Percentiles rank a stretch among this genome's conserved stretches.
Evolutionary conservation across 2,113 vertebrate species (phyloP).

Genomic region (Erpornis zantholeuca): DNA sequence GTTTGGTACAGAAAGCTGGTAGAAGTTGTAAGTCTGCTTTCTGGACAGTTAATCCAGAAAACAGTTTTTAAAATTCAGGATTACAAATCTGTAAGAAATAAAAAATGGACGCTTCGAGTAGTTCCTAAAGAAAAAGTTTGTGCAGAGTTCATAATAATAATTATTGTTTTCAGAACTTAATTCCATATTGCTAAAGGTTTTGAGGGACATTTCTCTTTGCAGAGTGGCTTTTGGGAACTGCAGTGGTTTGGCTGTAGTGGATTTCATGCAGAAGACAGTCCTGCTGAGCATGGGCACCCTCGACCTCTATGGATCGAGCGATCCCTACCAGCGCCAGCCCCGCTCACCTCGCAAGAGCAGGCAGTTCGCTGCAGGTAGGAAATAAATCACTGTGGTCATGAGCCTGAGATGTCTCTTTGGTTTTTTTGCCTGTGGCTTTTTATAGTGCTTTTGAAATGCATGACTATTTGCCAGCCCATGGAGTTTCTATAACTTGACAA

Average conservation of each 20-base stretch:
- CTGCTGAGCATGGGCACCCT: conserved; percentile 91
- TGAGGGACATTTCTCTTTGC: conserved; percentile 15
- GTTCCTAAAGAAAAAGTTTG: neutral
- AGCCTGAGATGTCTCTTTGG: neutral
- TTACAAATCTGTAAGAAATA: neutral
- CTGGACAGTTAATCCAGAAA: neutral
- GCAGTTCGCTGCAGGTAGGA: conserved; percentile 94
- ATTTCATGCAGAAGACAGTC: conserved; percentile 93
- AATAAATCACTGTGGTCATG: neutral
- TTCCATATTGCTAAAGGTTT: neutral
- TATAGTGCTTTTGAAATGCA: conserved; percentile 58
- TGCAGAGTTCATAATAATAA: neutral
- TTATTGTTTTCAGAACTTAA: neutral
- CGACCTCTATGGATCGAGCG: conserved; percentile 88
- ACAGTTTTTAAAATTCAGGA: neutral
- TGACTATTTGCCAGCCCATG: conserved; percentile 31
- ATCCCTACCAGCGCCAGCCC: conserved; percentile 91
- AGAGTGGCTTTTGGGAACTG: conserved; percentile 96
- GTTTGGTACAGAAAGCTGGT: neutral
- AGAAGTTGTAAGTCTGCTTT: neutral
- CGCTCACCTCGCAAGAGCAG: conserved; percentile 93
- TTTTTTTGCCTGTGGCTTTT: conserved; percentile 59
- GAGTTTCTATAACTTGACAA: neutral
- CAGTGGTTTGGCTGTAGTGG: conserved; percentile 91
- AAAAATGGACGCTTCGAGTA: neutral